Conservation (phyloP, 2,888 invertebrate genomes). For the Cylloceria caligata region DNA sequence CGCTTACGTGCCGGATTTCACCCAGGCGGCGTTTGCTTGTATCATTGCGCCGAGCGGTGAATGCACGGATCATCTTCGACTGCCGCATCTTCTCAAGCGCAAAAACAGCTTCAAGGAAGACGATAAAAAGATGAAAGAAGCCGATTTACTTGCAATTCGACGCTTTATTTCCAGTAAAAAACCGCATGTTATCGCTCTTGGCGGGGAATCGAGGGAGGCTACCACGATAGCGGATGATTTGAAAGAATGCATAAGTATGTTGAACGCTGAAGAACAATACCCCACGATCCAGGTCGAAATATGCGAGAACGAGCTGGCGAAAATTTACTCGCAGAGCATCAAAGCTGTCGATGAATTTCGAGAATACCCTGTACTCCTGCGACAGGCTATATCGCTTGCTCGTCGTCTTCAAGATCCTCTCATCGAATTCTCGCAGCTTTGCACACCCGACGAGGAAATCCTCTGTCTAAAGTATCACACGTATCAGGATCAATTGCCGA, state of each 20-base stretch:
- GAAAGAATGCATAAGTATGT: constrained; percentile 89
- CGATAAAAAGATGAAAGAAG: constrained; percentile 88
- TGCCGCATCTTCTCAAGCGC: constrained; percentile 93
- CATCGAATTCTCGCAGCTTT: constrained; percentile 96
- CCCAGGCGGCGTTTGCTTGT: constrained; percentile 94
- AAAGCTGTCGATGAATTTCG: constrained; percentile 94
- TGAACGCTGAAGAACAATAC: constrained; percentile 93
- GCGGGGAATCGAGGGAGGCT: constrained; percentile 95
- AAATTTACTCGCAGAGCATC: constrained; percentile 95
- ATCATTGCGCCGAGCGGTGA: constrained; percentile 94
- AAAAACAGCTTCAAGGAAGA: constrained; percentile 89
- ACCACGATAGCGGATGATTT: constrained; percentile 91
- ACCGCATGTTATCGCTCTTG: constrained; percentile 96
- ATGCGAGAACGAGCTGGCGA: constrained; percentile 95
- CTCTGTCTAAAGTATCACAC: constrained; percentile 94
- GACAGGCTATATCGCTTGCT: constrained; percentile 96
- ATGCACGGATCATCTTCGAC: constrained; percentile 93
- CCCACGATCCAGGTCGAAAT: constrained; percentile 94
- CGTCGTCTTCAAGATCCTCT: constrained; percentile 96
- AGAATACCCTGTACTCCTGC: constrained; percentile 94
- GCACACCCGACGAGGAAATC: constrained; percentile 98
- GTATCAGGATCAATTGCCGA: constrained; percentile 89
- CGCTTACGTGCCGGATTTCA: constrained; percentile 93
- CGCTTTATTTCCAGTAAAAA: constrained; percentile 94
- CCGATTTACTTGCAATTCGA: constrained; percentile 88